phyloP scores from a whole-genome alignment of 1,140 invertebrate genomes.

The Galleria mellonella region DNA sequence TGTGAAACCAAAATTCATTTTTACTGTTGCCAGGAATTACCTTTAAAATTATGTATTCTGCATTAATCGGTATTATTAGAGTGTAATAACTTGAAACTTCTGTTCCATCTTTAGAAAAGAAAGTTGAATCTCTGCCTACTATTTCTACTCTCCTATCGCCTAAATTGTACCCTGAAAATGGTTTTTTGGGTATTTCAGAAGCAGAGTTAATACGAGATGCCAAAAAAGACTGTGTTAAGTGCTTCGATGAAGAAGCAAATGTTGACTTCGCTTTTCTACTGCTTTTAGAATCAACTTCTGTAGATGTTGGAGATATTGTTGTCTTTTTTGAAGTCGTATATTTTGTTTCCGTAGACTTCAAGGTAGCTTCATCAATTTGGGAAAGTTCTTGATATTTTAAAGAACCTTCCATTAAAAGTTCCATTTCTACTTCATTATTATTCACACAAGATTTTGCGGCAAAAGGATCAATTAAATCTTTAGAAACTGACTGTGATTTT shows the following conservation, averaged over 20 bases:
- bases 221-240: slow-evolving; percentile 16
- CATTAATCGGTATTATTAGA: slow-evolving; percentile 56
- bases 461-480: slow-evolving; percentile 28
- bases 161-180: slow-evolving; percentile 64
- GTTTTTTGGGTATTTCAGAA: slow-evolving; percentile 19
- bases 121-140: slow-evolving; percentile 55
- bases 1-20: slow-evolving; percentile 52
- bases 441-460: slow-evolving; percentile 34
- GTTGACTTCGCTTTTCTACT: slow-evolving; percentile 37
- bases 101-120: slow-evolving; percentile 66
- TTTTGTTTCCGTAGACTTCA: slow-evolving; percentile 18
- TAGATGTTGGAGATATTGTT: slow-evolving; percentile 17
- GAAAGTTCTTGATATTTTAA: slow-evolving; percentile 49
- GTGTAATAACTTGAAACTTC: slow-evolving; percentile 49
- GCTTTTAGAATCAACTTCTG: slow-evolving; percentile 30
- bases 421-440: slow-evolving; percentile 33
- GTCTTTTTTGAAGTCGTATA: slow-evolving; percentile 19
- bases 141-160: slow-evolving; percentile 69
- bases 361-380: slow-evolving; percentile 18
- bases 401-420: slow-evolving; percentile 58
- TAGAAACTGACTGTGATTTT: slow-evolving; percentile 30
- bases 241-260: slow-evolving; percentile 20
- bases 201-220: slow-evolving; percentile 4
- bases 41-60: slow-evolving; percentile 45
- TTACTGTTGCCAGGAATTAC: slow-evolving; percentile 36